Evolutionary conservation across 2,113 vertebrate genomes (phyloP).

Genomic region (Pangasianodon hypophthalmus): DNA sequence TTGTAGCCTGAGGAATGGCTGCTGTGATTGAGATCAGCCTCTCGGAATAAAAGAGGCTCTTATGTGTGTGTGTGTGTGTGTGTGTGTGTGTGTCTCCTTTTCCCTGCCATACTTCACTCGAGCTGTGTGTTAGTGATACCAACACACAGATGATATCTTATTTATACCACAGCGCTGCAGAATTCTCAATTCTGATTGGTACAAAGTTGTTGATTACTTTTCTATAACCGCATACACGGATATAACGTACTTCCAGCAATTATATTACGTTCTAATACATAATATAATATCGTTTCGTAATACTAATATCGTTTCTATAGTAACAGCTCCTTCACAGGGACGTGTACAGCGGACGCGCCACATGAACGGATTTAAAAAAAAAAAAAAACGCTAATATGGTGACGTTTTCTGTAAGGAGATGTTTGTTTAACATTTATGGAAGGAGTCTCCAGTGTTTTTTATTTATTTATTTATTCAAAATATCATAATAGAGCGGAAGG

Average conservation of each 20-base stretch:
- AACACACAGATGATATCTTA: not conserved
- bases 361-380: not conserved
- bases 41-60: constrained; percentile 46
- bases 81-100: not conserved
- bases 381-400: too few species aligned
- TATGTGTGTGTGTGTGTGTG: constrained; percentile 10
- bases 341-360: not conserved
- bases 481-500: not conserved
- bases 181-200: not conserved
- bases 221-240: not conserved
- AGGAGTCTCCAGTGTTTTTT: not conserved
- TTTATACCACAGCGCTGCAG: not conserved
- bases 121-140: not conserved
- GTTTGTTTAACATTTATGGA: not conserved
- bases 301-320: not conserved
- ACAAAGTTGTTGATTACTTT: not conserved
- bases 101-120: not conserved
- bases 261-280: not conserved
- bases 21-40: constrained; percentile 40
- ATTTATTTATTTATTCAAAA: too few species aligned
- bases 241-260: not conserved
- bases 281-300: too few species aligned
- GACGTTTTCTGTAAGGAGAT: not conserved
- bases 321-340: not conserved
- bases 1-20: constrained; percentile 24